Base-by-base conservation (phyloP, 2,888 invertebrate genomes). In the Pandemis heparana region DNA sequence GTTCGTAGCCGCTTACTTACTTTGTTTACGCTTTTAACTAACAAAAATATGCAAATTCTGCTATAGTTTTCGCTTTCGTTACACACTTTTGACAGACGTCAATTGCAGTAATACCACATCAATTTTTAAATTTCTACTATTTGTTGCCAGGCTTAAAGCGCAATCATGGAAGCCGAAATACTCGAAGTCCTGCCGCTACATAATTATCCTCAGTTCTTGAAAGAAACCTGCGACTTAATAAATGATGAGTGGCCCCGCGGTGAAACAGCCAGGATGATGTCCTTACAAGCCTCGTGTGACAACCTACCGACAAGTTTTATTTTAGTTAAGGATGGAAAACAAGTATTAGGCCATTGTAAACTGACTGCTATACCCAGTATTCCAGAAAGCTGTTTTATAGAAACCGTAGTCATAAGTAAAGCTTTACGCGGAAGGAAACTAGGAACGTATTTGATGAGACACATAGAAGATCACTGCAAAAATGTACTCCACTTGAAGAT, bases 241-340 rank as follows among this genome's bases (percentile, higher is more conserved):
- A 98, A 98, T 87, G 96, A 96, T n/a, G 97, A 98, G 95, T 98
- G 98, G 98, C 97, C 97, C 77, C 95, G 98, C 81, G 97, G 97
- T 83, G 96, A 96, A 87, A 96, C 96, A 51, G 97, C 97, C 74
- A 95, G 98, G 83, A 95, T 97, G 92, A 95, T 96, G 87, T 97
- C 97, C 67, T 90, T 98, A 66, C 95, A 96, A 86, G 95, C 95
- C 53, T 97, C 97, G 0, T 96, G 96, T 83, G 97, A 97, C 84
- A 89, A 91, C 69, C 92, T 97, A 81, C 97, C 97, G 32, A 96
- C 97, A 56, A 97, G 96, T 87, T 93, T 97, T 81, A 95, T 97
- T 80, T 91, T 98, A 76, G 90, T 97, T 73, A 92, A 95, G 74
- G 85, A 87, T 70, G 87, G 90, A 79, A 92, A 92, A 77, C 85